These are phyloP conservation scores for Subacronicta megacephala DNA, from an alignment of 2,888 invertebrate species.

Conservation along the genomic window DNA sequence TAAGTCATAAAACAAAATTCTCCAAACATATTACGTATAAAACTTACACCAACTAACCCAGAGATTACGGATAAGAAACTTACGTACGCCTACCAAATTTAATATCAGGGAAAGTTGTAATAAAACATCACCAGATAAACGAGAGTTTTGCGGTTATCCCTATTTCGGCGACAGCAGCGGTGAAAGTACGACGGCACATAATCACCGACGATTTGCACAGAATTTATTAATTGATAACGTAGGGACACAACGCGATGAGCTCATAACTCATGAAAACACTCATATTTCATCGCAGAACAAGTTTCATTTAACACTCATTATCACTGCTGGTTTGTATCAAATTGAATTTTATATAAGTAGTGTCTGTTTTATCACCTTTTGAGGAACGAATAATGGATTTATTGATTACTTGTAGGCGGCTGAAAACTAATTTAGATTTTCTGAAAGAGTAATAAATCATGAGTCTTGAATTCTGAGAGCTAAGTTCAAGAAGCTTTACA, in stretches of 20 bases:
- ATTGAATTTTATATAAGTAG: constrained; percentile 9
- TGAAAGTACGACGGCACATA: constrained; percentile 40
- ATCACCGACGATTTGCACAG: constrained; percentile 65
- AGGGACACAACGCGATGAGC: constrained; percentile 70
- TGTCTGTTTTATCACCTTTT: constrained; percentile 24
- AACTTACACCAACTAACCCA: constrained; percentile 53
- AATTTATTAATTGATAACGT: constrained; percentile 82
- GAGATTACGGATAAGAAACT: constrained; percentile 56
- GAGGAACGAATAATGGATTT: constrained; percentile 16
- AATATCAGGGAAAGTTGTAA: constrained; percentile 59
- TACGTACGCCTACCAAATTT: constrained; percentile 46
- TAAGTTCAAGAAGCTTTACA: constrained; percentile 10
- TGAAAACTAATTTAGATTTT: constrained; percentile 36
- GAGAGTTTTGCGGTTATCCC: constrained; percentile 61
- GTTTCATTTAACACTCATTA: constrained; percentile 66
- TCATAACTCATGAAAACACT: constrained; percentile 74
- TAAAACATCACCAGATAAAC: constrained; percentile 62
- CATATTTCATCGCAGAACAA: constrained; percentile 74
- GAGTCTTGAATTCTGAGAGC: constrained; percentile 23
- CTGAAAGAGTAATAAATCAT: constrained; percentile 43
- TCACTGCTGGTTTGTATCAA: constrained; percentile 40
- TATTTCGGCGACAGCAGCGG: constrained; percentile 58
- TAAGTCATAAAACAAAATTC: constrained; percentile 44
- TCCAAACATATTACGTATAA: constrained; percentile 48
- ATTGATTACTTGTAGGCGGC: constrained; percentile 33